phyloP scores from a whole-genome alignment of 2,888 invertebrate species.

The Hydraecia micacea region DNA sequence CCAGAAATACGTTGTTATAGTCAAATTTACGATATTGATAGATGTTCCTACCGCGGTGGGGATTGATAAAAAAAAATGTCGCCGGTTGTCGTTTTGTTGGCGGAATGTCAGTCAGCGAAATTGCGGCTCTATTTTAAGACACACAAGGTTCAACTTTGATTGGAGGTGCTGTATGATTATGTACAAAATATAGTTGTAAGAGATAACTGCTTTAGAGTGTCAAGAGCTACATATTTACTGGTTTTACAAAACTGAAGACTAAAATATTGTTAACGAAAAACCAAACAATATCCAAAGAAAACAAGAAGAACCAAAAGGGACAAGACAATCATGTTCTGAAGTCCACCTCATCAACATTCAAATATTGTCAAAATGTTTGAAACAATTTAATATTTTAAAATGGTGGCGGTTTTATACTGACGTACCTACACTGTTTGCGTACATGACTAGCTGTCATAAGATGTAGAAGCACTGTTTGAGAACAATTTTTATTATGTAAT shows the following conservation, averaged over 20 bases:
- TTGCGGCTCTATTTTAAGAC: neutral
- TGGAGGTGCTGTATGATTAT: neutral
- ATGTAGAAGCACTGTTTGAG: neutral
- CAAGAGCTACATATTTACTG: neutral
- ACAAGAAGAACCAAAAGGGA: neutral
- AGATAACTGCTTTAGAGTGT: neutral
- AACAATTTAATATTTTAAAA: too few relatives aligned
- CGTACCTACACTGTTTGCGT: neutral
- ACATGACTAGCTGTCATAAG: neutral
- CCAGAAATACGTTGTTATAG: slow-evolving; percentile 80
- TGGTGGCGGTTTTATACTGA: neutral
- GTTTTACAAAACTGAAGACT: neutral
- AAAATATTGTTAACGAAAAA: neutral
- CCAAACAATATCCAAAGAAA: neutral
- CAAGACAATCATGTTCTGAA: neutral
- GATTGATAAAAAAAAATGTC: slow-evolving; percentile 69
- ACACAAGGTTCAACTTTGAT: slow-evolving; percentile 12
- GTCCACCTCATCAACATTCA: neutral
- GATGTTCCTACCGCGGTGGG: slow-evolving; percentile 70
- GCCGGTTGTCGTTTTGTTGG: slow-evolving; percentile 48
- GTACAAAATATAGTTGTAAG: slow-evolving; percentile 11
- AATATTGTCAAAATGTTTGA: neutral
- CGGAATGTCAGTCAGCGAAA: neutral
- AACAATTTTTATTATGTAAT: neutral
- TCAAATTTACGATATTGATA: slow-evolving; percentile 81